phyloP scores from a whole-genome alignment of 2,888 invertebrate genomes.

The Melanostoma mellinum region DNA sequence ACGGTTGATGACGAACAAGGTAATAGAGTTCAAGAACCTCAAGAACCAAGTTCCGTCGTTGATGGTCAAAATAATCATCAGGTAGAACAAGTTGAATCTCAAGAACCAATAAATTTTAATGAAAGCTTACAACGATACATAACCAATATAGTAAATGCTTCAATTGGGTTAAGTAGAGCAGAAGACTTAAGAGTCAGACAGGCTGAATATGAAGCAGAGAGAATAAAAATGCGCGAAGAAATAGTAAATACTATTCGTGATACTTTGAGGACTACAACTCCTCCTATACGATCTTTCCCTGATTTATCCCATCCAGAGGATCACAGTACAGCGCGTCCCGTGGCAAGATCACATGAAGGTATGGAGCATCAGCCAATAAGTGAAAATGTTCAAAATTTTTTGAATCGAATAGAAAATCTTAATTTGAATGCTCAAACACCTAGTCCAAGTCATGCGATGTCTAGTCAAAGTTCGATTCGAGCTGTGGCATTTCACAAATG shows the following conservation, averaged over 20 bases:
- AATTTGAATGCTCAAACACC: background rate
- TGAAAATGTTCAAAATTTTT: conserved; percentile 2
- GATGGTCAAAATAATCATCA: no score
- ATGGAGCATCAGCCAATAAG: background rate
- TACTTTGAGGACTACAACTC: background rate
- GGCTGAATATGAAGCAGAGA: conserved; percentile 3
- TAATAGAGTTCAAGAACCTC: no score
- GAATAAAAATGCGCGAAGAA: background rate
- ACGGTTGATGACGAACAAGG: no score
- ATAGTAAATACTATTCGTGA: background rate
- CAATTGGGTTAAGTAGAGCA: conserved; percentile 4
- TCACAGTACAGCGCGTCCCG: background rate
- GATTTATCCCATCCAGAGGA: background rate
- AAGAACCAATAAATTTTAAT: background rate
- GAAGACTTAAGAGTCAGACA: background rate
- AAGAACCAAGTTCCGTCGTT: no score
- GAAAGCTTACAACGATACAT: conserved; percentile 1
- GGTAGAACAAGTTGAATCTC: no score
- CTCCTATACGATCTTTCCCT: background rate
- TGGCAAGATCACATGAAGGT: background rate
- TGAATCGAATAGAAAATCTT: background rate
- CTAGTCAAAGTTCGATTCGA: background rate
- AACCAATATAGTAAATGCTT: background rate
- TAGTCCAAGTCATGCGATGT: background rate
- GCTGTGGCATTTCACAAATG: conserved; percentile 7